Evolutionary conservation across 37 sponge, comb jelly and placozoan species (phyloP), one percentile per base, ranked within the genome.

Genomic region (Beroe ovata): DNA sequence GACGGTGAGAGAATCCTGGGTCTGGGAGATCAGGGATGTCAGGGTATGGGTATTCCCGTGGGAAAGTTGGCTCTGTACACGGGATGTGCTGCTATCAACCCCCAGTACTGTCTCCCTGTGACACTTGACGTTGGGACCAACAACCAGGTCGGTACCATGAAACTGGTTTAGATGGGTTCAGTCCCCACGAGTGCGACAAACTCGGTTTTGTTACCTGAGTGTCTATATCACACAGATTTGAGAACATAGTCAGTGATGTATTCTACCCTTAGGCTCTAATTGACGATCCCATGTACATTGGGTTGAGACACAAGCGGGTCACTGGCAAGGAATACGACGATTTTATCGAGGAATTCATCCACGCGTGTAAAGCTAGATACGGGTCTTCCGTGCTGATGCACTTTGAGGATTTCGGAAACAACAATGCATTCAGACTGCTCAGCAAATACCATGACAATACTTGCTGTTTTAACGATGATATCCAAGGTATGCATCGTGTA

Each of bases 31-130:
- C 90, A 60, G 71, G 90, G 90, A 11, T 90, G 90, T 47, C 60
- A 90, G 33, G 90, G 90, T n/a, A 90, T 90, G 90, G 90, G 90
- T 29, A 90, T 90, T 11, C 90, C 90, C 11, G 90, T 90, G 30
- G 90, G 90, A 2, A 90, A 90, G 23, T 16, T 90, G 71, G 69
- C 90, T 8, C 59, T 90, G 38, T 90, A 90, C 71, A 90, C 90
- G 18, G 90, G 61, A n/a, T 90, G 90, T 90, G 90, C 90, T 25
- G 66, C 61, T 28, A 66, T 90, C 59, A 90, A 90, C 59, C 90
- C 90, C 34, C 58, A 64, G 37, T 59, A 90, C 58, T 90, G 64
- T 25, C 71, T 90, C 11, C 90, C 90, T 30, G 90, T 90, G 8
- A 90, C 61, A 11, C 71, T 90, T 14, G 90, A 90, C 32, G 90